Evolutionary conservation across 2,888 invertebrate species (phyloP).

Genomic region (Tenthredo notha): DNA sequence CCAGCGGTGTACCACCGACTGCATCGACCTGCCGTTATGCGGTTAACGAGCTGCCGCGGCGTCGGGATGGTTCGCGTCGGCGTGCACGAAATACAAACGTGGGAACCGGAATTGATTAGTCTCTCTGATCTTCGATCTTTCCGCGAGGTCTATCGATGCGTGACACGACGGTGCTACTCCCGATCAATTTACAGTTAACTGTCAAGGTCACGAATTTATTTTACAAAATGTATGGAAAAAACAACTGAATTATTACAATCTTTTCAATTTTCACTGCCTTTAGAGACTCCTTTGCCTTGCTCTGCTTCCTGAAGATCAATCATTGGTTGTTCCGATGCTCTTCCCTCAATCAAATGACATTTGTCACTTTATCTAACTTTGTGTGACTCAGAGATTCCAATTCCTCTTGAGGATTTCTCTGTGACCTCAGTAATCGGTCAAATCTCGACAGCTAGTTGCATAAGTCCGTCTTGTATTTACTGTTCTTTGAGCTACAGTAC

Average conservation of each 20-base stretch:
- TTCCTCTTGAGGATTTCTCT: neutral
- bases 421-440: constrained; percentile 43
- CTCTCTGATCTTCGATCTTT: constrained; percentile 56
- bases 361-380: neutral
- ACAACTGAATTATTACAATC: neutral
- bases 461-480: constrained; percentile 48
- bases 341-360: constrained; percentile 28
- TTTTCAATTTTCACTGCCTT: constrained; percentile 1
- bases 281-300: constrained; percentile 44
- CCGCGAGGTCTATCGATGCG: constrained; percentile 44
- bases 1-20: constrained; percentile 53
- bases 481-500: constrained; percentile 23
- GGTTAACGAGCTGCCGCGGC: constrained; percentile 78
- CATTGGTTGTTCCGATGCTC: constrained; percentile 3
- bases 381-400: neutral
- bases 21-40: constrained; percentile 77
- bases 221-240: neutral
- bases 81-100: constrained; percentile 79
- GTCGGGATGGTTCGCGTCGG: constrained; percentile 68
- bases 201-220: constrained; percentile 45
- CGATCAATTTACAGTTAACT: constrained; percentile 47
- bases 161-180: constrained; percentile 37
- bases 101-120: constrained; percentile 77
- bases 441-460: constrained; percentile 34
- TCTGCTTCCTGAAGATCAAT: constrained; percentile 62